A percentile compares a stretch with the other conserved stretches of the same genome.
Evolutionary conservation across 2,113 vertebrate species (phyloP).

Genomic region (Menidia beryllina): DNA sequence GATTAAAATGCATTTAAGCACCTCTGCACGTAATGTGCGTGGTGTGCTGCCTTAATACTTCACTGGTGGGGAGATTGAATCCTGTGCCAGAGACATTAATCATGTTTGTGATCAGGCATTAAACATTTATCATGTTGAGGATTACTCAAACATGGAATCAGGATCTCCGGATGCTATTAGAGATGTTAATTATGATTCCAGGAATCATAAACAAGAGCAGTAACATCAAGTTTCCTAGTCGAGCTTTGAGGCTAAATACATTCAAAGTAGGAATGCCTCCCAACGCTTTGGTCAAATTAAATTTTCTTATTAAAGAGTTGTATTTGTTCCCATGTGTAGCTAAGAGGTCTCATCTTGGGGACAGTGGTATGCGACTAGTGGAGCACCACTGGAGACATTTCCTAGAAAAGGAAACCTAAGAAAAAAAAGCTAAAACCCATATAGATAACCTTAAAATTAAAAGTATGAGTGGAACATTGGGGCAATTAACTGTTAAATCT

Average conservation of each 20-base stretch:
- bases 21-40: background rate
- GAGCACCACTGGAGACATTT: too few species aligned
- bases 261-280: background rate
- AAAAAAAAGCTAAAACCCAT: too few species aligned
- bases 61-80: slow-evolving; percentile 31
- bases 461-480: too few species aligned
- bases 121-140: slow-evolving; percentile 48
- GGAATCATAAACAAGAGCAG: slow-evolving; percentile 24
- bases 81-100: slow-evolving; percentile 19
- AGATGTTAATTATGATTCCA: slow-evolving; percentile 43
- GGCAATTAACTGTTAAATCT: too few species aligned
- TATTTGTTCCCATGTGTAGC: too few species aligned
- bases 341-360: too few species aligned
- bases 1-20: background rate
- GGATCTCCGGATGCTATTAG: slow-evolving; percentile 35
- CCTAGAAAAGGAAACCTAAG: too few species aligned
- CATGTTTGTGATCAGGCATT: slow-evolving; percentile 42
- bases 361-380: too few species aligned
- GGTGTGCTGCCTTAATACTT: slow-evolving; percentile 18
- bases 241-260: background rate
- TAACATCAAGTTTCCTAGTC: background rate
- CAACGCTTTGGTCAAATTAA: background rate
- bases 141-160: slow-evolving; percentile 21
- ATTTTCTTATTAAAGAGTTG: too few species aligned
- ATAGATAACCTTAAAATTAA: too few species aligned